phyloP scores from a whole-genome alignment of 2,797 vertebrate genomes.

The Coluber constrictor region DNA sequence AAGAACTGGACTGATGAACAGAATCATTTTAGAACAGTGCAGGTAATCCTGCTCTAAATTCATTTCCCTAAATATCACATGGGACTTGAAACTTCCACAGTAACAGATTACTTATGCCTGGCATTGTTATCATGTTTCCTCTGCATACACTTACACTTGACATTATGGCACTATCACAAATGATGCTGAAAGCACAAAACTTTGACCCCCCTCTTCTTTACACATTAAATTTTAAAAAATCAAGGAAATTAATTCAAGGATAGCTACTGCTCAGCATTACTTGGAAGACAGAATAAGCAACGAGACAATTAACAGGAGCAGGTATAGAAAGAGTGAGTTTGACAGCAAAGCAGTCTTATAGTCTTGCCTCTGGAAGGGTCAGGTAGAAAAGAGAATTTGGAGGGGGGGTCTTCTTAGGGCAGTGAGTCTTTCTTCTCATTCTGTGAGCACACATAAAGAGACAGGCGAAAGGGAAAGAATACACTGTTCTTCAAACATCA shows the following conservation, averaged over 20 bases:
- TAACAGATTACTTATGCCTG: neutral
- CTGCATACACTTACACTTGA: neutral
- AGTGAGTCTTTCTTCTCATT: neutral
- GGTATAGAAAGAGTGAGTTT: too few species aligned
- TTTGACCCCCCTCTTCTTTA: neutral
- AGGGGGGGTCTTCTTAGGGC: neutral
- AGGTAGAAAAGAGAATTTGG: neutral
- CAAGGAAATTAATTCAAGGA: neutral
- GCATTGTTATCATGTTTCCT: neutral
- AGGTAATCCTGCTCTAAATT: neutral
- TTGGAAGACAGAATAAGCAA: neutral
- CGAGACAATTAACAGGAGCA: neutral
- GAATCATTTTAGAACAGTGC: neutral
- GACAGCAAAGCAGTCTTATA: neutral
- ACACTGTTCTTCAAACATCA: neutral
- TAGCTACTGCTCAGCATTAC: neutral
- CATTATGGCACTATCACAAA: neutral
- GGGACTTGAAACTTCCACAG: neutral
- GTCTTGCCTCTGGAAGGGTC: neutral
- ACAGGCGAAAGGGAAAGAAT: neutral
- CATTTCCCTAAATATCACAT: neutral
- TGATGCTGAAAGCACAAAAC: slow-evolving; percentile 4
- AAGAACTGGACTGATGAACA: neutral
- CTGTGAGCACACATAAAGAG: neutral
- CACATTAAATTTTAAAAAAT: neutral